phyloP scores from a whole-genome alignment of 92 coral and sea anemone species.

The Porites evermanni region DNA sequence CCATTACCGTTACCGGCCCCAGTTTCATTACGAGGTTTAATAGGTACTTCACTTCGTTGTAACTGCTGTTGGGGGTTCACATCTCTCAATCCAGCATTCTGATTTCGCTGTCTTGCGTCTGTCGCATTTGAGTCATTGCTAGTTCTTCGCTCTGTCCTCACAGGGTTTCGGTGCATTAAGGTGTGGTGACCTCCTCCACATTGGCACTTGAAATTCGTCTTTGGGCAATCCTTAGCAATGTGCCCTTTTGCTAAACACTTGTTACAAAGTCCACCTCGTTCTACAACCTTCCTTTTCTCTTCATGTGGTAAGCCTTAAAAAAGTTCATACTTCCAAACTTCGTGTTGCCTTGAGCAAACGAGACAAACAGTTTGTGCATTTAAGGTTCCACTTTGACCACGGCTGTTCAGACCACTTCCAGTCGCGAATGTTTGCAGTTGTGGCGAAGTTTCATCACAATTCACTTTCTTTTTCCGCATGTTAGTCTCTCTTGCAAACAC shows the following conservation, averaged over 20 bases:
- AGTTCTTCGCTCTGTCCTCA: background rate
- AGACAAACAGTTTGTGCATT: conserved; percentile 21
- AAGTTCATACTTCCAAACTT: conserved; percentile 70
- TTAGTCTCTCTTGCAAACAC: no score
- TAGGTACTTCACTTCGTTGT: background rate
- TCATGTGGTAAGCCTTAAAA: conserved; percentile 55
- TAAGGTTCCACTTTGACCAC: no score
- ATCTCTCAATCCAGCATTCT: no score
- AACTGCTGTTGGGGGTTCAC: no score
- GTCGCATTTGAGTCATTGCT: conserved; percentile 38
- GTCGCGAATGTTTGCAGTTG: no score
- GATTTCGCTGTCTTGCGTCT: no score
- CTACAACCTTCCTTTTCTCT: conserved; percentile 48
- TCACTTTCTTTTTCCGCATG: no score
- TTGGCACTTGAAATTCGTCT: background rate
- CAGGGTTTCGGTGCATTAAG: no score
- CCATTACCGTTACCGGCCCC: conserved; percentile 20
- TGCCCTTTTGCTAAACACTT: conserved; percentile 62
- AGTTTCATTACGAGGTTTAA: background rate
- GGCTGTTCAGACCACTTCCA: no score
- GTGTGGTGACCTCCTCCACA: conserved; percentile 43
- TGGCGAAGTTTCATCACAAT: no score
- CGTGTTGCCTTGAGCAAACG: conserved; percentile 57
- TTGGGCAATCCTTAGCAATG: conserved; percentile 25
- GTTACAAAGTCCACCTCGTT: conserved; percentile 63